A percentile compares a stretch with the other conserved stretches of the same genome.
Conservation (phyloP, 2,113 vertebrate species). For the Copsychus sechellarum region DNA sequence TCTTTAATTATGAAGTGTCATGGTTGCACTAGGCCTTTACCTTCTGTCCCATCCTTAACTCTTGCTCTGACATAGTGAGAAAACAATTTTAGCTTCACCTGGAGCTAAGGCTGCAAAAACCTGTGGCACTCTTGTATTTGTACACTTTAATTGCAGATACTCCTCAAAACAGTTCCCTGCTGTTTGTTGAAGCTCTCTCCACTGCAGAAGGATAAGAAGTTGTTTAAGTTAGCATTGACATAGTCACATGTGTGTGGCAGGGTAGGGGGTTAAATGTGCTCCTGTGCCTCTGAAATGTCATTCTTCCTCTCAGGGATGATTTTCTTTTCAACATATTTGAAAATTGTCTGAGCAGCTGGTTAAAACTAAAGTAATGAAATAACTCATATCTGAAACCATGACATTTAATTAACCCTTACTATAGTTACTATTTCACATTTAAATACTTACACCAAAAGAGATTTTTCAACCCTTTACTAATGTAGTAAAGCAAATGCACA, state of each 20-base stretch:
- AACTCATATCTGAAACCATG: slow-evolving; percentile 11
- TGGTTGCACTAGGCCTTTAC: not conserved
- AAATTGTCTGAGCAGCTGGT: not conserved
- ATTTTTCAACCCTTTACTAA: not conserved
- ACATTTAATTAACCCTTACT: not conserved
- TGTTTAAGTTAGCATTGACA: not conserved
- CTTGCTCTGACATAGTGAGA: not conserved
- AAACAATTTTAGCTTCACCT: not conserved
- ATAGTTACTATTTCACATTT: not conserved
- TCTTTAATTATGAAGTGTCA: not conserved
- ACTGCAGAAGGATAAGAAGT: not conserved
- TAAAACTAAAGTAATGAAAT: not conserved
- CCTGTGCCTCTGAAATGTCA: not conserved
- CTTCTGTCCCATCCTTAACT: not conserved
- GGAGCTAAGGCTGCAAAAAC: not conserved
- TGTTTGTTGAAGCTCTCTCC: not conserved
- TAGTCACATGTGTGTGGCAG: not conserved
- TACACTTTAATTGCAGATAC: not conserved
- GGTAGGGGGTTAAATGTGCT: not conserved
- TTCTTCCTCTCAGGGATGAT: not conserved
- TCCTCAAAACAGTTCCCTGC: not conserved
- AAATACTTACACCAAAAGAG: not conserved
- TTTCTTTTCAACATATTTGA: not conserved
- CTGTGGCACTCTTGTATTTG: not conserved
- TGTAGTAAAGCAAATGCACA: slow-evolving; percentile 6